Evolutionary conservation across 2,797 vertebrate genomes (phyloP), one percentile per base, ranked within the genome.

Genomic region (Coregonus sp.): DNA sequence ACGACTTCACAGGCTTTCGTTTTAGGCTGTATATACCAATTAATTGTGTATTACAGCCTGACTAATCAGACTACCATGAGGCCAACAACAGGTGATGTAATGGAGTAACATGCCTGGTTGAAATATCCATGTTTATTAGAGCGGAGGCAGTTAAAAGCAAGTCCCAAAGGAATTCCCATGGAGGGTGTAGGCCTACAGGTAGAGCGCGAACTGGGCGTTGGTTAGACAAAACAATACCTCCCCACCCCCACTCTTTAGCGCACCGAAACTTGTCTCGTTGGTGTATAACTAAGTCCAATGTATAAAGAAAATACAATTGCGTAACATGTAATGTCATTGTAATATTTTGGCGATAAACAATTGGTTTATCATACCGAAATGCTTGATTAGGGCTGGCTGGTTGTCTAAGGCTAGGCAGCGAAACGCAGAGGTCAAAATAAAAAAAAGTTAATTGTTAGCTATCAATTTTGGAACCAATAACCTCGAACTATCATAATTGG

Each of bases 161-260:
- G 15, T 35, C 65, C 65, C 65, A 33, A 33, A 35, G 3, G 14
- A 35, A 35, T 35, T 16, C 14, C 31, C 5, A 16, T 5, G 15
- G 66, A 5, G 25, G 29, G 6, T 31, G 29, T 33, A 16, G 29
- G 31, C 31, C 29, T 68, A 11, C 29, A 35, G 31, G 16, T 40
- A 63, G 35, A 0, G 69, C 35, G 25, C 18, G 73, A 89, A 76
- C 83, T 86, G 91, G 91, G 90, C 90, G 91, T 92, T 92, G 91
- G 91, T 92, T 87, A 75, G 82, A 73, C 16, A 37, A 18, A 47
- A 47, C 78, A 78, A 74, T 47, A 79, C 12, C 73, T 82, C 90
- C 91, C 90, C 72, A 82, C 90, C 92, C 92, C 90, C 75, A 76
- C 75, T 72, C 51, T 29, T 71, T 29, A 29, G 14, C 50, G 2